Evolutionary conservation across 2,888 invertebrate species (phyloP).

Genomic region (Rhingia campestris): DNA sequence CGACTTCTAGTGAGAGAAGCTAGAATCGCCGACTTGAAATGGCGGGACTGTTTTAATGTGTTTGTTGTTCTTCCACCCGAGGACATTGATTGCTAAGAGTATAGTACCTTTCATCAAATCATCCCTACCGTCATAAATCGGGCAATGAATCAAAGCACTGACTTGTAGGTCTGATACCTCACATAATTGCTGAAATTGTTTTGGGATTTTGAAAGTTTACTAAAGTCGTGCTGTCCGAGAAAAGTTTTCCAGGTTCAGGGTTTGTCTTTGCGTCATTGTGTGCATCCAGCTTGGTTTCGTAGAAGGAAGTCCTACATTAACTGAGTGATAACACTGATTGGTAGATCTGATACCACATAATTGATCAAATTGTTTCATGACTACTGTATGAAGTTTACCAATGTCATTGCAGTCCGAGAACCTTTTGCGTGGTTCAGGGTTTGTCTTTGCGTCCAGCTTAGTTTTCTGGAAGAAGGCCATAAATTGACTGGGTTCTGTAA

Average conservation of each 20-base stretch:
- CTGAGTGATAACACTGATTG: no score
- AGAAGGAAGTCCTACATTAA: slow-evolving; percentile 95
- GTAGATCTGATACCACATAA: no score
- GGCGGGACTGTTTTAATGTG: slow-evolving; percentile 97
- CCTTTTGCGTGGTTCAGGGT: no score
- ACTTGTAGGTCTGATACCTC: slow-evolving; percentile 85
- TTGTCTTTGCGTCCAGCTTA: no score
- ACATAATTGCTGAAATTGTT: slow-evolving; percentile 98
- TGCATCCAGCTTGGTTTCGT: slow-evolving; percentile 97
- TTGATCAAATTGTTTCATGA: slow-evolving; percentile 97
- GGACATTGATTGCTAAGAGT: slow-evolving; percentile 97
- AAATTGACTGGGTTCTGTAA: slow-evolving; percentile 84
- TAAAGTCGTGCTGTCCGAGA: slow-evolving; percentile 97
- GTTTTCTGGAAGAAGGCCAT: no score
- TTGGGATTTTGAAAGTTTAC: slow-evolving; percentile 97
- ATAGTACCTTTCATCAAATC: slow-evolving; percentile 99
- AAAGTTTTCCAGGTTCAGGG: slow-evolving; percentile 98
- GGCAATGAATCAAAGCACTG: slow-evolving; percentile 70
- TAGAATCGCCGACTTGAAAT: slow-evolving; percentile 99
- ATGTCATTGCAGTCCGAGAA: no score
- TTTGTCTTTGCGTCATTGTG: slow-evolving; percentile 99
- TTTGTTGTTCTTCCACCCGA: slow-evolving; percentile 99
- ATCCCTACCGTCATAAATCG: slow-evolving; percentile 98
- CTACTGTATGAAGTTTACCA: no score
- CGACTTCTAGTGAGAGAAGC: slow-evolving; percentile 99